Evolutionary conservation across 2,113 vertebrate species (phyloP).

Genomic region (Puntigrus tetrazona): DNA sequence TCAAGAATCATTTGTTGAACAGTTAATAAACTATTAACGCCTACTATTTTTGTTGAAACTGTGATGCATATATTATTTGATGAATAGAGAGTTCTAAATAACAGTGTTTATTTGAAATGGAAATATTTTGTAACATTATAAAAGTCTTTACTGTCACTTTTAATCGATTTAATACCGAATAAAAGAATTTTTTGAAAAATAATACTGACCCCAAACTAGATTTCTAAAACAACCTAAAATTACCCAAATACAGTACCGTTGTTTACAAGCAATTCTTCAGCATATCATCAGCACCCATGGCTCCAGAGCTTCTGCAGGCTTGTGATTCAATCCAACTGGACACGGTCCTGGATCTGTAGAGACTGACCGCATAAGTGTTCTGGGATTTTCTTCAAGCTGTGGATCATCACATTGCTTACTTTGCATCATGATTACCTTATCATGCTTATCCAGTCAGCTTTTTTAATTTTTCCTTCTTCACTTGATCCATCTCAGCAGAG

Average conservation of each 20-base stretch:
- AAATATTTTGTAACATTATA: not conserved
- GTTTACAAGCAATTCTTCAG: not conserved
- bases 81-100: not conserved
- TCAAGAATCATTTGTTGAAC: not conserved
- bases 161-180: not conserved
- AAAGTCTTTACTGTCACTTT: not conserved
- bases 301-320: constrained; percentile 24
- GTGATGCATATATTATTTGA: not conserved
- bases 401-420: constrained; percentile 35
- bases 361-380: constrained; percentile 11
- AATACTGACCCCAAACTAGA: not conserved
- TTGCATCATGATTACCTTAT: constrained; percentile 31
- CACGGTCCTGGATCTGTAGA: constrained; percentile 20
- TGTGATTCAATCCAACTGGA: constrained; percentile 24
- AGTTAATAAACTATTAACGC: no score
- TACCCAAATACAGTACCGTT: not conserved
- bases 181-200: not conserved
- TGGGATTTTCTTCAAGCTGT: constrained; percentile 28
- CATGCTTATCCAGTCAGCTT: constrained; percentile 33
- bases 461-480: constrained; percentile 14
- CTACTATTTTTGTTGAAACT: not conserved
- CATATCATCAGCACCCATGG: constrained; percentile 15
- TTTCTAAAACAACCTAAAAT: not conserved
- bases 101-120: not conserved
- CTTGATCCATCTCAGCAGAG: constrained; percentile 20